Percentiles rank a stretch among this genome's conserved stretches.
phyloP scores from a whole-genome alignment of 2,888 invertebrate genomes.

The Ganaspis brasiliensis region DNA sequence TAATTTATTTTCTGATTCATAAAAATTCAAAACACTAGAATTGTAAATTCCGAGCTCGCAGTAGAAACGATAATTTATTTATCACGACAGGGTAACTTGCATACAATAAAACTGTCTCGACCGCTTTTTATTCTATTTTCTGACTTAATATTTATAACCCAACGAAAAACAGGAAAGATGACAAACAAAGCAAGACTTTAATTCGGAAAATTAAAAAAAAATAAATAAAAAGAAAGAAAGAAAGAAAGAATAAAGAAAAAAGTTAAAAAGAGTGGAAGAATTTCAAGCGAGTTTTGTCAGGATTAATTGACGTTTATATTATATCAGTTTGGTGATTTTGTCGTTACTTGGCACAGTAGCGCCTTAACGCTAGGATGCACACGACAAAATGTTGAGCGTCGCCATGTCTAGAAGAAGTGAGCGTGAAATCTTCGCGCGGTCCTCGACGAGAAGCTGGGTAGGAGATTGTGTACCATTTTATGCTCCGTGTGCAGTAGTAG shows the following conservation, averaged over 20 bases:
- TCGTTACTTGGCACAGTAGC: slow-evolving; percentile 45
- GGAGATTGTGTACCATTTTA: slow-evolving; percentile 57
- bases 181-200: not conserved
- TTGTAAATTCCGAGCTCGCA: not conserved
- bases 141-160: slow-evolving; percentile 14
- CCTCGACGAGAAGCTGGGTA: slow-evolving; percentile 39
- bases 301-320: slow-evolving; percentile 23
- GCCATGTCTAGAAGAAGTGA: slow-evolving; percentile 58
- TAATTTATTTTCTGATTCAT: not conserved
- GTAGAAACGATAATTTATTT: slow-evolving; percentile 13
- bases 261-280: not conserved
- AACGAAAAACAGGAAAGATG: not conserved
- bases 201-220: not conserved
- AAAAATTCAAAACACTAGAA: slow-evolving; percentile 1
- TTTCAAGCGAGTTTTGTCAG: not conserved
- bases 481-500: slow-evolving; percentile 54
- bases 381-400: slow-evolving; percentile 56
- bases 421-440: slow-evolving; percentile 48
- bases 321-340: slow-evolving; percentile 32
- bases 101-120: not conserved
- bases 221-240: not conserved
- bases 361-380: slow-evolving; percentile 57
- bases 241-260: not conserved
- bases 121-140: not conserved
- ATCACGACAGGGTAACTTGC: slow-evolving; percentile 10